phyloP scores from a whole-genome alignment of 2,113 vertebrate species.

The Stomatorhinus ivindoensis region DNA sequence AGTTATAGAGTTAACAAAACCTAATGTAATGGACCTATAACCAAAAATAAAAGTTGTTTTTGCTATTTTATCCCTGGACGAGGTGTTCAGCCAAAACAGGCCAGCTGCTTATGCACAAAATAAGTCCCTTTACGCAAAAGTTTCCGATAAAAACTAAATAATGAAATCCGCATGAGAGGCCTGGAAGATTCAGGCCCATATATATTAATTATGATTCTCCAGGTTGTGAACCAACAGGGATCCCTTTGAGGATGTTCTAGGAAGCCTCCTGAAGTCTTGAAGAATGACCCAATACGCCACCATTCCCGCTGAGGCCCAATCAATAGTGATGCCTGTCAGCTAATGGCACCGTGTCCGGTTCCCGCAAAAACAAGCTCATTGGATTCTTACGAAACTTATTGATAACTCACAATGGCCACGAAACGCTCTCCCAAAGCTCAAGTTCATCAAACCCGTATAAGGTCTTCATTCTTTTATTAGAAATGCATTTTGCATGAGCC shows the following conservation, averaged over 20 bases:
- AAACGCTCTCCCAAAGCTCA: background rate
- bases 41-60: background rate
- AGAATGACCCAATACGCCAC: background rate
- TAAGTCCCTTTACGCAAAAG: background rate
- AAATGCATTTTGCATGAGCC: slow-evolving; percentile 10
- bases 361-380: background rate
- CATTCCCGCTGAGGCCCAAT: background rate
- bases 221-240: background rate
- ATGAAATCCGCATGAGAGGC: background rate
- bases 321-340: background rate
- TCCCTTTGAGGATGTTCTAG: background rate
- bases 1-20: background rate
- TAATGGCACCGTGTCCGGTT: background rate
- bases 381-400: background rate
- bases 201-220: background rate
- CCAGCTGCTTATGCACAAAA: background rate
- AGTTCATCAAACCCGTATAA: background rate
- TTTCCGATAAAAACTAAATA: background rate
- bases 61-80: background rate
- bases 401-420: background rate
- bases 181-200: background rate
- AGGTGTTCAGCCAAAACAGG: background rate
- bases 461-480: background rate
- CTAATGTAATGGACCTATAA: background rate
- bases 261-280: background rate